Conservation (phyloP, 2,113 vertebrate species). For the Butorides virescens region DNA sequence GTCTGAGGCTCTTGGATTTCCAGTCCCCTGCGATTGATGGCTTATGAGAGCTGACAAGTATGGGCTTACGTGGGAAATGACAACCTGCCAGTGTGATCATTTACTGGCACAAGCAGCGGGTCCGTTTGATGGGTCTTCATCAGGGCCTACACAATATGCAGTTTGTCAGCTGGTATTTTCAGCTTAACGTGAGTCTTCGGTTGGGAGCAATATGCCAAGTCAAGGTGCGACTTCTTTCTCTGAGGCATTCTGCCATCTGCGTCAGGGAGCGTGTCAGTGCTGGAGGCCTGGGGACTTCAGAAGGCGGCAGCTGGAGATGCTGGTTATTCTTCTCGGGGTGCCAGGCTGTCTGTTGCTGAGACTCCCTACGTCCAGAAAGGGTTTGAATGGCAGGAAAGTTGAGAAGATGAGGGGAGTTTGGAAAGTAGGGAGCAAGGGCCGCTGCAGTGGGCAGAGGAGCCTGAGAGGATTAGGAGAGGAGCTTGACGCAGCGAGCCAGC, state of each 20-base stretch:
- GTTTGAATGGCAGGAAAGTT: background rate
- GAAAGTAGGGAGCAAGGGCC: background rate
- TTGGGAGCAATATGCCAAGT: background rate
- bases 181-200: background rate
- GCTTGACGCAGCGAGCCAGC: background rate
- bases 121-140: background rate
- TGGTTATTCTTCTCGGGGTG: background rate
- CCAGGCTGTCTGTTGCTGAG: background rate
- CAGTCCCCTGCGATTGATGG: background rate
- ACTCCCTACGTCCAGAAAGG: background rate
- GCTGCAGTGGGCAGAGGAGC: background rate
- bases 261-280: background rate
- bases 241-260: background rate
- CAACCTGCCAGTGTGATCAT: background rate
- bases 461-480: background rate
- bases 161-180: background rate
- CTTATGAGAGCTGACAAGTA: background rate
- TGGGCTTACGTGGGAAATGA: background rate
- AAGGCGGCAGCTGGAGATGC: background rate
- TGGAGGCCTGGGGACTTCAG: background rate
- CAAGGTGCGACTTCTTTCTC: background rate
- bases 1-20: background rate
- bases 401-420: background rate
- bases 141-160: background rate
- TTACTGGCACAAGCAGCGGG: background rate